Evolutionary conservation across 2,888 invertebrate genomes (phyloP).

Genomic region (Drosophila rubida): DNA sequence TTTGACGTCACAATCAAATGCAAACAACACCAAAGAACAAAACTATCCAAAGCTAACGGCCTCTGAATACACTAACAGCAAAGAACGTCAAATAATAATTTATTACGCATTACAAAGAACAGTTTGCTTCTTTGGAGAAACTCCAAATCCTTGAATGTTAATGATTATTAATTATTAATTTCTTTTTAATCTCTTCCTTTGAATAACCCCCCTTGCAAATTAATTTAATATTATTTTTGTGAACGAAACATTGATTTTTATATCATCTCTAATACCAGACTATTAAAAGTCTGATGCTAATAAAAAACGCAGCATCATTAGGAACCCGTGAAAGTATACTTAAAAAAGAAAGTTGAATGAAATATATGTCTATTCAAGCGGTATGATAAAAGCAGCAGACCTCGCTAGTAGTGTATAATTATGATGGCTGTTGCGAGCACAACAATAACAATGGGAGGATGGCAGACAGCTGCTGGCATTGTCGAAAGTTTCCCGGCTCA

Average conservation of each 20-base stretch:
- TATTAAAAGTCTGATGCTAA: too few species aligned
- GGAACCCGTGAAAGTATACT: neutral
- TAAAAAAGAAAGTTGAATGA: neutral
- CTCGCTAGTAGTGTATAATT: slow-evolving; percentile 41
- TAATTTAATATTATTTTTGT: too few species aligned
- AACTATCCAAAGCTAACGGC: neutral
- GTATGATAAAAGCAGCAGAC: neutral
- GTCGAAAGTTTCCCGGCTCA: slow-evolving; percentile 83
- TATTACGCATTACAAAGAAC: too few species aligned
- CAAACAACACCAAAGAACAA: slow-evolving; percentile 5
- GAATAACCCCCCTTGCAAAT: too few species aligned
- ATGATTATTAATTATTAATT: too few species aligned
- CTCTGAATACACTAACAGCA: neutral
- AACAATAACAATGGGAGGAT: slow-evolving; percentile 35
- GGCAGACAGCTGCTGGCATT: slow-evolving; percentile 81
- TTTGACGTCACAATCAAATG: slow-evolving; percentile 33
- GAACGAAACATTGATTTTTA: too few species aligned
- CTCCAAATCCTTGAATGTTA: too few species aligned
- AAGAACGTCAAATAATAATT: too few species aligned
- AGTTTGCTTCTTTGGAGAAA: too few species aligned
- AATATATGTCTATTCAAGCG: neutral
- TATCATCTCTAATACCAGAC: too few species aligned
- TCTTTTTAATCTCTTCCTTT: too few species aligned
- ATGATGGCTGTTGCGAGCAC: slow-evolving; percentile 47
- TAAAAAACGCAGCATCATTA: neutral